Conservation (phyloP, 2,888 invertebrate genomes). For the Operophtera brumata region DNA sequence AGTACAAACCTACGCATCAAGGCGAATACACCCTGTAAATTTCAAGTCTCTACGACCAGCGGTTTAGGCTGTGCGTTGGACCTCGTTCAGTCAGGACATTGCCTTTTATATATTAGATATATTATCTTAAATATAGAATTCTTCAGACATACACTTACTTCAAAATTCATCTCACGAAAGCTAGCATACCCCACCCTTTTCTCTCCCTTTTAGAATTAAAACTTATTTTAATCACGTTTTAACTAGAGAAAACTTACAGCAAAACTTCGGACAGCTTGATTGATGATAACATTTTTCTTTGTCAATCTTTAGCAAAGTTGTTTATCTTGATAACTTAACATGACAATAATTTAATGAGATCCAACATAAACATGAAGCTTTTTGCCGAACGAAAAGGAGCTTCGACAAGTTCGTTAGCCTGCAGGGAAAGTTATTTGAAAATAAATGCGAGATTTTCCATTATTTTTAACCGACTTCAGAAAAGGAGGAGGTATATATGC, state of each 20-base stretch:
- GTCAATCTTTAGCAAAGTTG: slow-evolving; percentile 27
- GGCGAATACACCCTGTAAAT: no score
- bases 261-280: slow-evolving; percentile 26
- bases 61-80: no score
- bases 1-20: no score
- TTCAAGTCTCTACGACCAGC: no score
- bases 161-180: slow-evolving; percentile 6
- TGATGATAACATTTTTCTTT: slow-evolving; percentile 31
- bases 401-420: neutral
- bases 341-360: slow-evolving; percentile 9
- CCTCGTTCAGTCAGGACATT: no score
- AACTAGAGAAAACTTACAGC: slow-evolving; percentile 17
- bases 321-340: slow-evolving; percentile 21
- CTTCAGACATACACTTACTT: no score
- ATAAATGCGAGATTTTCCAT: neutral
- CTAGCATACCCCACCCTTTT: neutral
- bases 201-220: slow-evolving; percentile 3
- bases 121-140: no score
- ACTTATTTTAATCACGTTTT: slow-evolving; percentile 11
- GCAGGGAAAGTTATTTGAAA: neutral
- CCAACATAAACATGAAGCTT: slow-evolving; percentile 9
- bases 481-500: no score
- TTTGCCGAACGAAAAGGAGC: slow-evolving; percentile 1
- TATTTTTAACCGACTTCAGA: no score
- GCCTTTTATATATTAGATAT: no score